Base-by-base conservation (phyloP, 2,888 invertebrate genomes). In the Apamea crenata region DNA sequence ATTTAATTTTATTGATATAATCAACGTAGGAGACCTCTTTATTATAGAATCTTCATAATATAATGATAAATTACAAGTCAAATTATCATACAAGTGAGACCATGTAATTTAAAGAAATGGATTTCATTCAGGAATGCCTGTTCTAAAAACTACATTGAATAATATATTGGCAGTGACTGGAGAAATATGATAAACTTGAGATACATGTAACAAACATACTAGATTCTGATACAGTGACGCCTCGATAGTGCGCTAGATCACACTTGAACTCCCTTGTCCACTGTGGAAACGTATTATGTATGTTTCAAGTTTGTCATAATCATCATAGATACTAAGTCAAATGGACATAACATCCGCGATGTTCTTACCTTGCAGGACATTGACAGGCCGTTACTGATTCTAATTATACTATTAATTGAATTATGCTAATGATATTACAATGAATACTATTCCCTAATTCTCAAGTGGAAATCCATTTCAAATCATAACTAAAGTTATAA, bases 81-180 rank as follows among this genome's bases (percentile, higher is more conserved):
- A 96, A 96, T 95, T 95, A 96, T 96, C 89, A 94, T 96, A 96
- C 94, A 96, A 95, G 92, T 96, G 96, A 96, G 96, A 96, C 96
- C 96, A 96, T 91, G 93, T 94, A 93, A 93, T 92, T 94, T 91
- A 90, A 91, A 92, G 93, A 95, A 95, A 95, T 95, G 95, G 94
- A 94, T 94, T 94, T 94, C 92, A 93, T 92, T 93, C 90, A 93
- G 95, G 94, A 95, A 94, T 95, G 94, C 93, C 95, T 91, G 92
- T 90, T 92, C 92, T 93, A 92, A 83, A 69, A 79, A 91, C 90
- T 92, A 91, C 91, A 91, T 90, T 91, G 91, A 93, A 93, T 92
- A 92, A 93, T 91, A 92, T 91, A 88, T 93, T 96, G 96, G 96
- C 96, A 96, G 96, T 96, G 96, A 93, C 90, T 91, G 91, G 90